Conservation (phyloP, 1,140 invertebrate species). For the Drosophila ananassae region DNA sequence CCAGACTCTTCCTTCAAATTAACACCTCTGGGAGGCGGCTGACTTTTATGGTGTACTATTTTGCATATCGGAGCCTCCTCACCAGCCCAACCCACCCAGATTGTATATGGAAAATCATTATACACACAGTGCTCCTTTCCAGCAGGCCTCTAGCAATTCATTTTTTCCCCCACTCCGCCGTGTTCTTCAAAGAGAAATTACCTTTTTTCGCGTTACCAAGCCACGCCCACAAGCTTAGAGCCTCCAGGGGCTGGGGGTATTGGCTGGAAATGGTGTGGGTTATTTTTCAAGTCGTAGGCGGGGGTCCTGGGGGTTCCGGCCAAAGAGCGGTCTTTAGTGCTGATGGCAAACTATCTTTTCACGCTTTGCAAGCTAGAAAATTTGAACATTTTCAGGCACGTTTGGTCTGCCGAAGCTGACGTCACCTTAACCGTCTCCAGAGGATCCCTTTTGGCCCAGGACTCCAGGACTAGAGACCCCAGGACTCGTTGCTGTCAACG, state of each 20-base stretch:
- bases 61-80: constrained; percentile 62
- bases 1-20: constrained; percentile 42
- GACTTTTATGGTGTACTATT: constrained; percentile 63
- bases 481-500: constrained; percentile 39
- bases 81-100: constrained; percentile 37
- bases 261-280: constrained; percentile 25
- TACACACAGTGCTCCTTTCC: constrained; percentile 20
- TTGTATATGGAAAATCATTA: constrained; percentile 69
- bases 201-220: constrained; percentile 60
- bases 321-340: constrained; percentile 19
- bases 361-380: constrained; percentile 69
- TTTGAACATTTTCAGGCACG: constrained; percentile 75
- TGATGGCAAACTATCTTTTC: constrained; percentile 66
- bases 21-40: constrained; percentile 53
- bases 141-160: constrained; percentile 56
- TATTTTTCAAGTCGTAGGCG: background rate
- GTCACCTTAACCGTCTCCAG: background rate
- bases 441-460: constrained; percentile 7
- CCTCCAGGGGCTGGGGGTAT: background rate
- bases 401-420: constrained; percentile 32
- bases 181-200: constrained; percentile 70
- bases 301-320: background rate
- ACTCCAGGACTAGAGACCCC: constrained; percentile 6
- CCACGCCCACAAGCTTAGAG: constrained; percentile 46
- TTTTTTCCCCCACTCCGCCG: constrained; percentile 36